A percentile compares a stretch with the other conserved stretches of the same genome.
Conservation (phyloP, 2,888 invertebrate genomes). For the Acanthosepion pharaonis region DNA sequence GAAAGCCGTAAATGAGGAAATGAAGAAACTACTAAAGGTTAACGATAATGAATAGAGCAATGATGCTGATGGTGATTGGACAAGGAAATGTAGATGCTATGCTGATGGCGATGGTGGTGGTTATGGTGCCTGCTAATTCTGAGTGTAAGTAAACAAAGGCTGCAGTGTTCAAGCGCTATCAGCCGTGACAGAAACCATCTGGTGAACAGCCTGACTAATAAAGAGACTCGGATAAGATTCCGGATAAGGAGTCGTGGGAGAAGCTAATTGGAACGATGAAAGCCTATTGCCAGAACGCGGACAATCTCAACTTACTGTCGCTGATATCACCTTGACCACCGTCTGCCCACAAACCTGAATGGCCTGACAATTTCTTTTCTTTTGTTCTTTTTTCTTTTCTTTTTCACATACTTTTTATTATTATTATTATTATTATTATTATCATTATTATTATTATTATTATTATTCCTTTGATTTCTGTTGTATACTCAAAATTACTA, state of each 20-base stretch:
- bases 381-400: background rate
- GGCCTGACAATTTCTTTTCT: background rate
- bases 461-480: no score
- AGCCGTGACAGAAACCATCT: constrained; percentile 33
- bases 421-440: no score
- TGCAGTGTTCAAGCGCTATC: constrained; percentile 11
- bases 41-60: background rate
- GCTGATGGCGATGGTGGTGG: background rate
- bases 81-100: background rate
- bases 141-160: background rate
- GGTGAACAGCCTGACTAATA: background rate
- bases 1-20: background rate
- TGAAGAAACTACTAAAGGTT: background rate
- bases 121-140: background rate
- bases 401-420: background rate
- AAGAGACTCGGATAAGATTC: background rate
- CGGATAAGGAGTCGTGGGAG: background rate
- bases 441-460: no score
- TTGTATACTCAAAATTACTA: no score
- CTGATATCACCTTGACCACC: background rate
- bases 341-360: background rate
- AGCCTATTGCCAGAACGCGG: background rate
- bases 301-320: background rate
- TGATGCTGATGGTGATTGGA: background rate
- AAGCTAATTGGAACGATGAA: background rate